Evolutionary conservation across 2,113 vertebrate species (phyloP), one percentile per base, ranked within the genome.

Genomic region (Tinamus guttatus): DNA sequence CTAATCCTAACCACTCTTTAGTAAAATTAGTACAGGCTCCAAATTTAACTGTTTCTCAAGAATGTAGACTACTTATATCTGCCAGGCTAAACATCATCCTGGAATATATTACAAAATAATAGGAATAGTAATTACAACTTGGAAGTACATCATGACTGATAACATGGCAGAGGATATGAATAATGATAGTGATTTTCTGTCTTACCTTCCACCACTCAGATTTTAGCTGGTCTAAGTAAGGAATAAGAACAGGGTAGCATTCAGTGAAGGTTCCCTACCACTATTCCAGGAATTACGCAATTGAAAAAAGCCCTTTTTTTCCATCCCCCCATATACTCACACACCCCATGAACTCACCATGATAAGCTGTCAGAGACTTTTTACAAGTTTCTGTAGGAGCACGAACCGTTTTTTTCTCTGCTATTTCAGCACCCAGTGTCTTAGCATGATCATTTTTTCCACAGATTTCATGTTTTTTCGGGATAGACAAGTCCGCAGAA

Each of bases 271-370:
- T 8, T 82, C 2, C 3, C 67, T 77, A 45, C 22, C 58, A 43
- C 41, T 81, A 32, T 68, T 85, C 79, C 64, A 78, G 38, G 38
- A 25, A 84, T 45, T 85, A 87, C 7, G 13, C 41, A 81, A 76
- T 73, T 86, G 9, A 24, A 84, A 92, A 92, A 78, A 36, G 3
- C 13, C 4, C 2, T 45, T 38, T 34, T 81, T 36, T 90, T 62
- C 30, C 19, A 59, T 81, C 34, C 25, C 25, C 18, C 36, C 27
- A 51, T 20, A 52, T 21, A 97, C 97, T 79, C 97, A 98, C 98
- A 43, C 16, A 43, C 15, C 18, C 36, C 27, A 52, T 20, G 49
- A 21, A 97, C 98, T 79, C 97, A 98, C 98, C 97, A 77, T n/a
- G 45, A 81, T 25, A 69, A 81, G 84, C 69, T 74, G 67, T 75